Evolutionary conservation across 1,140 invertebrate genomes (phyloP).

Genomic region (Delia radicum): DNA sequence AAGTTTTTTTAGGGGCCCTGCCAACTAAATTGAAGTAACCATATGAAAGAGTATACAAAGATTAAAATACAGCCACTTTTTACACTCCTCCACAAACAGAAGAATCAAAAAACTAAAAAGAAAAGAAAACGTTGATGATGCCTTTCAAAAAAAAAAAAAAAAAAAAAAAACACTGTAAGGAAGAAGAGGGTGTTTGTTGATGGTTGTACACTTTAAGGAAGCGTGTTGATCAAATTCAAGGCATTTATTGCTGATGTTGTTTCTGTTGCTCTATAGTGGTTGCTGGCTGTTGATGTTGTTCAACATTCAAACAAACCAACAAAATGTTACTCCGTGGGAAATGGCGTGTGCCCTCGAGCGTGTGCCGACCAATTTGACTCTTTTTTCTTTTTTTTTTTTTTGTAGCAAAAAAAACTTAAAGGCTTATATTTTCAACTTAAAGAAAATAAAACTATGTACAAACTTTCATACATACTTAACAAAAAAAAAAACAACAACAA

Average conservation of each 20-base stretch:
- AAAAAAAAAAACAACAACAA: not conserved
- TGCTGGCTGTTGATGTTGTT: not conserved
- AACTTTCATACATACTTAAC: not conserved
- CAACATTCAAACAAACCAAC: not conserved
- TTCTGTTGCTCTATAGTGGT: not conserved
- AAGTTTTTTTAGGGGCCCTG: too few species aligned
- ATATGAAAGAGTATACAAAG: not conserved
- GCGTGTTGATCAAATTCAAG: constrained; percentile 23
- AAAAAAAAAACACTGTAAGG: not conserved
- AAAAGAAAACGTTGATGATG: not conserved
- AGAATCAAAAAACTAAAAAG: not conserved
- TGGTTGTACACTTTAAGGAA: constrained; percentile 19
- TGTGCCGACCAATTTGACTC: constrained; percentile 58
- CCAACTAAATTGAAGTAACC: too few species aligned
- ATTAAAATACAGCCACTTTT: not conserved
- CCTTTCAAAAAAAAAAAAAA: not conserved
- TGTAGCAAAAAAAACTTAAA: not conserved
- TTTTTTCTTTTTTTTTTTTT: too few species aligned
- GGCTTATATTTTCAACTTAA: not conserved
- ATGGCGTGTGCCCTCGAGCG: constrained; percentile 58
- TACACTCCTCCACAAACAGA: not conserved
- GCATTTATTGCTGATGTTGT: constrained; percentile 9
- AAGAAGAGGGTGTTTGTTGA: constrained; percentile 17
- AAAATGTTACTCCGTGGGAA: constrained; percentile 52
- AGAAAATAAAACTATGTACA: not conserved